Conservation (phyloP, 2,113 vertebrate genomes). For the Vulpes ferrilata region DNA sequence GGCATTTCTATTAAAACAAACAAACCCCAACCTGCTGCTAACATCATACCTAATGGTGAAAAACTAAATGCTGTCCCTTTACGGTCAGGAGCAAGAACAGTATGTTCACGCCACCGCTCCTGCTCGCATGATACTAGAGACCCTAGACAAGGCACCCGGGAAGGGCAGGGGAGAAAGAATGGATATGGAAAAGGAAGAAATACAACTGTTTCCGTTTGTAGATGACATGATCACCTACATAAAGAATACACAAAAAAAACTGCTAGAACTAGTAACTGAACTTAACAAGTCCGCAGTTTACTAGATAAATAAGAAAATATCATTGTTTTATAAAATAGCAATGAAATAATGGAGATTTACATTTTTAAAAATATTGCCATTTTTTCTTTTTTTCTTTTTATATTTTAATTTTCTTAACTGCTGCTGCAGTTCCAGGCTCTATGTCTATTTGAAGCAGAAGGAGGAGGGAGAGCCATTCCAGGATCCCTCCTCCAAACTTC, state of each 20-base stretch:
- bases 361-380: not conserved
- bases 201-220: not conserved
- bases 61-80: not conserved
- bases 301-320: not conserved
- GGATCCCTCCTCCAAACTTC: not conserved
- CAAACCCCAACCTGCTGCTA: not conserved
- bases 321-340: not conserved
- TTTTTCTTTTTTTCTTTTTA: not conserved
- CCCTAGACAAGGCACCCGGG: not conserved
- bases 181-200: not conserved
- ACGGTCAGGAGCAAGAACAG: not conserved
- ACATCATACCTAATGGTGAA: not conserved
- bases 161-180: not conserved
- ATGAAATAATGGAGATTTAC: not conserved
- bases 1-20: not conserved
- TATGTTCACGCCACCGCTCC: not conserved
- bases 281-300: not conserved
- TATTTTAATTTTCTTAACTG: not conserved
- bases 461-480: not conserved
- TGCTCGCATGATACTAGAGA: not conserved
- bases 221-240: not conserved
- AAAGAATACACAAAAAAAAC: not conserved
- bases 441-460: not conserved
- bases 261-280: not conserved
- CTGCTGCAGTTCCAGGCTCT: not conserved